These are phyloP conservation scores for Phocoena sinus DNA, from an alignment of 2,113 vertebrate species.

Conservation along the genomic window DNA sequence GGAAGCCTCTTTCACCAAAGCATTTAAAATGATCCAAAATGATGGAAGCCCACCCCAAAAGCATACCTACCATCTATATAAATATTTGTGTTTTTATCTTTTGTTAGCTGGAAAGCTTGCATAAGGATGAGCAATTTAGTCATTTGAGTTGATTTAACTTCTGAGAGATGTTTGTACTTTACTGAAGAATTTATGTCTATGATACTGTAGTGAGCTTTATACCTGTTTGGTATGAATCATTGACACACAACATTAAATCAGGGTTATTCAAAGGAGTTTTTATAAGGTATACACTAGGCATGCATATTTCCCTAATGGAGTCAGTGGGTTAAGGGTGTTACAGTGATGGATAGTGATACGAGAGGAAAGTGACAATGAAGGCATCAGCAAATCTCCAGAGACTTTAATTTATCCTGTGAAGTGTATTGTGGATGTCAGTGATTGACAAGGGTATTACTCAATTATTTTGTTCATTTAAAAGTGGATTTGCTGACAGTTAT, in stretches of 20 bases:
- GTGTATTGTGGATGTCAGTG: not conserved
- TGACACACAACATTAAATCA: not conserved
- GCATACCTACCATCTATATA: not conserved
- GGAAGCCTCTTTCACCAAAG: not conserved
- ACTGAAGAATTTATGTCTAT: not conserved
- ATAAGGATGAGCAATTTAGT: not conserved
- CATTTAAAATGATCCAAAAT: not conserved
- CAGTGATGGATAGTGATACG: not conserved
- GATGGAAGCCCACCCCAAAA: not conserved
- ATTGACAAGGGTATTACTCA: constrained; percentile 17
- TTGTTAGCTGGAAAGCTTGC: not conserved
- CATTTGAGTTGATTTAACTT: not conserved
- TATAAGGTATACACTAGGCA: not conserved
- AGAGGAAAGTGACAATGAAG: not conserved
- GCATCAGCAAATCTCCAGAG: not conserved
- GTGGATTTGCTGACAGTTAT: not conserved
- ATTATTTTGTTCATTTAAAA: constrained; percentile 1
- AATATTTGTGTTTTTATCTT: not conserved
- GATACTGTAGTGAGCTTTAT: not conserved
- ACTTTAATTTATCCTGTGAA: not conserved
- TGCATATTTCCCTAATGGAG: not conserved
- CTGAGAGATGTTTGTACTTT: not conserved
- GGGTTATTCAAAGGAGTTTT: not conserved
- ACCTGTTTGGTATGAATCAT: not conserved
- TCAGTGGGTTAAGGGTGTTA: not conserved